These are phyloP conservation scores for Phania funesta DNA, from an alignment of 2,888 invertebrate species.

Conservation along the genomic window DNA sequence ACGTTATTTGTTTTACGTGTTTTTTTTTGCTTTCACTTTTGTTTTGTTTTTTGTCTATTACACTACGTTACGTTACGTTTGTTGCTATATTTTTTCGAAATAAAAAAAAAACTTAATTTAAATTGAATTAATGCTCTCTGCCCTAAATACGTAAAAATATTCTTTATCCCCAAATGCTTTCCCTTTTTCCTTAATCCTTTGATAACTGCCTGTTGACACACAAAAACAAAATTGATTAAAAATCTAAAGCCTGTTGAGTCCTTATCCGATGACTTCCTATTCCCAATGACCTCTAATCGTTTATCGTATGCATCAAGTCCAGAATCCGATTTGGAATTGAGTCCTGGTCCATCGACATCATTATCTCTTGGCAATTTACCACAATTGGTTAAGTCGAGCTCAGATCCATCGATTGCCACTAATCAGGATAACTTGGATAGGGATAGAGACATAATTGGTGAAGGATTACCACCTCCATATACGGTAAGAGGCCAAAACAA, in stretches of 20 bases:
- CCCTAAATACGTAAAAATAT: slow-evolving; percentile 32
- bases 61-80: slow-evolving; percentile 72
- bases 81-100: slow-evolving; percentile 71
- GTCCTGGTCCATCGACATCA: slow-evolving; percentile 85
- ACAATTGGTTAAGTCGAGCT: slow-evolving; percentile 90
- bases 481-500: slow-evolving; percentile 83
- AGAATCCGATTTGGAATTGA: slow-evolving; percentile 96
- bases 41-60: slow-evolving; percentile 57
- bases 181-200: slow-evolving; percentile 18
- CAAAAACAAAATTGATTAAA: slow-evolving; percentile 55
- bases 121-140: slow-evolving; percentile 65
- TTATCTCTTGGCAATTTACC: slow-evolving; percentile 83
- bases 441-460: slow-evolving; percentile 84
- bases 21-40: slow-evolving; percentile 29
- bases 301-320: slow-evolving; percentile 97
- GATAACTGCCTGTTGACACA: slow-evolving; percentile 44
- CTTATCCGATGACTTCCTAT: slow-evolving; percentile 98
- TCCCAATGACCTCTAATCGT: slow-evolving; percentile 97
- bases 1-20: slow-evolving; percentile 43
- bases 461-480: slow-evolving; percentile 90
- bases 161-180: background rate
- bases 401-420: slow-evolving; percentile 96
- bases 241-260: slow-evolving; percentile 93
- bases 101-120: slow-evolving; percentile 51
- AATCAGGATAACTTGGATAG: slow-evolving; percentile 92